These are phyloP conservation scores for Pteruthius melanotis DNA, from an alignment of 2,113 vertebrate species.

Conservation along the genomic window DNA sequence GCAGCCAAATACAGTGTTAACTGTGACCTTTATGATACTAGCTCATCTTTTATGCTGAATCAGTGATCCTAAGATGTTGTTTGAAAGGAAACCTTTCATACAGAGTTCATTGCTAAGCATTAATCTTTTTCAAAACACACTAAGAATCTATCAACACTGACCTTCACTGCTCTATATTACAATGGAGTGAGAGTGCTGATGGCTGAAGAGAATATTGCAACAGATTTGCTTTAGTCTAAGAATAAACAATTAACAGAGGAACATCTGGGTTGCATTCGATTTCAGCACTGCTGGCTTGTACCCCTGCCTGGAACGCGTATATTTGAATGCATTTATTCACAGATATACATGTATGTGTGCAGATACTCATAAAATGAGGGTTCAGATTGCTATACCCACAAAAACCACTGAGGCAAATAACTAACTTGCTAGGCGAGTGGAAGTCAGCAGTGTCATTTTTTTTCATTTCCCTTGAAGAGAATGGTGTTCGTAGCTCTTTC, in stretches of 20 bases:
- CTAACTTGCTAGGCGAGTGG: neutral
- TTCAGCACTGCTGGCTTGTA: neutral
- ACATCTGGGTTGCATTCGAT: neutral
- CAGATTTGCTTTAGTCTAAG: slow-evolving; percentile 54
- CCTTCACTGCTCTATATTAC: slow-evolving; percentile 69
- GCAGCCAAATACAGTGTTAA: slow-evolving; percentile 31
- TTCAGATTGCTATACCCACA: neutral
- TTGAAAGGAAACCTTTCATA: slow-evolving; percentile 60
- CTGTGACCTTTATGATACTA: slow-evolving; percentile 58
- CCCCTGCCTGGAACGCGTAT: neutral
- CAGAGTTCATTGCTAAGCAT: slow-evolving; percentile 48
- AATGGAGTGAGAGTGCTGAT: slow-evolving; percentile 63
- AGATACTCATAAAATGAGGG: neutral
- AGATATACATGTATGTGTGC: neutral
- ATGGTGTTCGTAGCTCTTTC: neutral
- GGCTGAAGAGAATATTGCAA: slow-evolving; percentile 76
- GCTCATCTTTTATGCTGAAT: slow-evolving; percentile 55
- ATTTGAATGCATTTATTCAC: neutral
- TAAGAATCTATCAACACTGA: slow-evolving; percentile 74
- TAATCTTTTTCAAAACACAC: slow-evolving; percentile 75
- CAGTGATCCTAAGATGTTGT: slow-evolving; percentile 48
- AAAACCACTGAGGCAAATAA: neutral
- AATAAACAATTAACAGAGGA: neutral
- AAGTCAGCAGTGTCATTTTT: neutral
- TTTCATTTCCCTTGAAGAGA: neutral